Evolutionary conservation across 1,140 invertebrate genomes (phyloP).

Genomic region (Polypedilum pembai): DNA sequence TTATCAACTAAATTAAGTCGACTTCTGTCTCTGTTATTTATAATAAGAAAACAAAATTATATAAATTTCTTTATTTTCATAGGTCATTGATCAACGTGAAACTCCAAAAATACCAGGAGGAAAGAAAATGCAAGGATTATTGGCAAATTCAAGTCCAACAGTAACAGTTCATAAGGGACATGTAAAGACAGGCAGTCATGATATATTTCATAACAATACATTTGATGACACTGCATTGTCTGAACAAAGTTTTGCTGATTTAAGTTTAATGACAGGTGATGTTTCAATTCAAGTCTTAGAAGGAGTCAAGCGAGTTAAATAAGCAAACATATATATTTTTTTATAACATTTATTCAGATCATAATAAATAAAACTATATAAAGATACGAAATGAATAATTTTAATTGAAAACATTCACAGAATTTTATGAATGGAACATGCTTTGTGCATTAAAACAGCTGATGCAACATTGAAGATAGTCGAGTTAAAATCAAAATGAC

Average conservation of each 20-base stretch:
- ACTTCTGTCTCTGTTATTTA: too few relatives aligned
- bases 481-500: too few relatives aligned
- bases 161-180: conserved; percentile 40
- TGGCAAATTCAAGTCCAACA: conserved; percentile 35
- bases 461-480: too few relatives aligned
- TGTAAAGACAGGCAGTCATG: conserved; percentile 36
- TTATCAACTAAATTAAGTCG: too few relatives aligned
- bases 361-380: too few relatives aligned
- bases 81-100: neutral
- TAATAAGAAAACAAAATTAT: too few relatives aligned
- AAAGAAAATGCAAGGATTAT: neutral
- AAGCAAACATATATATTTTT: neutral
- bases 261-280: conserved; percentile 41
- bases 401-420: too few relatives aligned
- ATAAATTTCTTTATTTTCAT: neutral
- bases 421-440: too few relatives aligned
- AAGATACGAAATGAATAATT: too few relatives aligned
- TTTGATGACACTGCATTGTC: conserved; percentile 3
- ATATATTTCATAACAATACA: neutral
- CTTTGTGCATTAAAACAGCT: too few relatives aligned
- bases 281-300: conserved; percentile 37
- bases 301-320: neutral
- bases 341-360: too few relatives aligned
- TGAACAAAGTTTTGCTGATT: conserved; percentile 42
- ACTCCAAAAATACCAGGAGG: conserved; percentile 39